Base-by-base conservation (phyloP, 2,113 vertebrate genomes). In the Lampris incognitus region DNA sequence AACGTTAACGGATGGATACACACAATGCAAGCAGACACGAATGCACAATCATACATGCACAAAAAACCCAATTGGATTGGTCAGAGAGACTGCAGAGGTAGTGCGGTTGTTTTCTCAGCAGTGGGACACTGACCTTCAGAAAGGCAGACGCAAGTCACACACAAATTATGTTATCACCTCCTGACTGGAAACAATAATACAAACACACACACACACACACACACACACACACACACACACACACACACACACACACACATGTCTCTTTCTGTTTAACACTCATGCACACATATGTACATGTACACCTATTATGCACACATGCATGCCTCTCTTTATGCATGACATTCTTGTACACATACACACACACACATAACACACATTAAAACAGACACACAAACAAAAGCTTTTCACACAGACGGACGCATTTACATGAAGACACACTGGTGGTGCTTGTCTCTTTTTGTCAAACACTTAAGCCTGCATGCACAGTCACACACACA, bases 161-260 rank as follows among this genome's bases (percentile, higher is more conserved):
- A 38, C 41, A 39, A 1, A 48, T 24, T 6, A 3, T 8, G 6
- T 8, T 44, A 5, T 44, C 5, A 36, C 24, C 7, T 11, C 24
- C 40, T 44, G 2, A 36, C 57, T 46, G 44, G 44, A 4, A 46
- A 46, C 44, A 37, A 4, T 7, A 37, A 59, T 2, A 10, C 57
- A 59, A 4, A 40, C 6, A 5, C 36, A 24, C 63, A 4, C 36
- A 37, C 46, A 1, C 1, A 50, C 9, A 6, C 40, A 46, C 5
- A 40, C 5, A 36, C 13, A 56, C 5, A 56, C 13, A 56, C 5
- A 6, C 13, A 56, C 54, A 59, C 38, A 41, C 38, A 59, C 6
- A 38, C 8, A 59, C 57, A 39, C 57, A 59, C 57, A 59, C 57
- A 40, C n/a, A 59, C 57, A 59, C 66, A 68, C 41, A 60, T 46